These are phyloP conservation scores for Potamarius usumacintae DNA, from an alignment of 2,113 vertebrate species.

Conservation along the genomic window DNA sequence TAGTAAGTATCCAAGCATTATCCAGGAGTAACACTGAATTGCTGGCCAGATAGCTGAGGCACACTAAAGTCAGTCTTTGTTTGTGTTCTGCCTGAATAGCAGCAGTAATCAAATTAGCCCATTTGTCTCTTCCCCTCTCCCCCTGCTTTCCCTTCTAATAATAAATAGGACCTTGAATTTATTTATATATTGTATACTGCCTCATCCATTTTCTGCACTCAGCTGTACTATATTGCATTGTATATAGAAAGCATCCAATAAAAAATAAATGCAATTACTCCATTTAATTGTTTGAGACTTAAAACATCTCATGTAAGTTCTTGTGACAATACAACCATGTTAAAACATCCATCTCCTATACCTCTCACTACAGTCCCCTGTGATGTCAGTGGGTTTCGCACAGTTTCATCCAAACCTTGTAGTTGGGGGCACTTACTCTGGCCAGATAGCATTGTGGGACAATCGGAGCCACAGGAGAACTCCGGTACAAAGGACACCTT, in stretches of 20 bases:
- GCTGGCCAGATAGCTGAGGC: conserved; percentile 1
- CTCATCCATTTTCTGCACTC: neutral
- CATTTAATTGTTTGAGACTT: neutral
- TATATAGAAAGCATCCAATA: neutral
- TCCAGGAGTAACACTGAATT: conserved; percentile 16
- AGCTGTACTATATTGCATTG: neutral
- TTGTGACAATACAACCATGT: neutral
- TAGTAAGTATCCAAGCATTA: conserved; percentile 4
- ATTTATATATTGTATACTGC: neutral
- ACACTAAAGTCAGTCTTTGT: conserved; percentile 9
- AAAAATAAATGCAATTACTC: neutral
- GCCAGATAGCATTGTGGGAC: conserved; percentile 86
- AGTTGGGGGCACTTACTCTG: conserved; percentile 85
- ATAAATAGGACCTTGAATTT: neutral
- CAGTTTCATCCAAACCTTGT: conserved; percentile 87
- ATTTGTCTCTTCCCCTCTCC: neutral
- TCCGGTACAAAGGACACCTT: conserved; percentile 82
- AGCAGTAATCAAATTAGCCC: conserved; percentile 8
- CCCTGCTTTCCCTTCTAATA: neutral
- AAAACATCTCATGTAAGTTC: neutral
- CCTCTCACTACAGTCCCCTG: conserved; percentile 75
- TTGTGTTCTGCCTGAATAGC: conserved; percentile 21
- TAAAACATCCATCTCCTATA: neutral
- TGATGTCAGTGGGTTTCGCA: conserved; percentile 89
- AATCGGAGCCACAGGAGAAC: conserved; percentile 85